Conservation (phyloP, 1,140 invertebrate species). For the Globodera ellingtonae region DNA sequence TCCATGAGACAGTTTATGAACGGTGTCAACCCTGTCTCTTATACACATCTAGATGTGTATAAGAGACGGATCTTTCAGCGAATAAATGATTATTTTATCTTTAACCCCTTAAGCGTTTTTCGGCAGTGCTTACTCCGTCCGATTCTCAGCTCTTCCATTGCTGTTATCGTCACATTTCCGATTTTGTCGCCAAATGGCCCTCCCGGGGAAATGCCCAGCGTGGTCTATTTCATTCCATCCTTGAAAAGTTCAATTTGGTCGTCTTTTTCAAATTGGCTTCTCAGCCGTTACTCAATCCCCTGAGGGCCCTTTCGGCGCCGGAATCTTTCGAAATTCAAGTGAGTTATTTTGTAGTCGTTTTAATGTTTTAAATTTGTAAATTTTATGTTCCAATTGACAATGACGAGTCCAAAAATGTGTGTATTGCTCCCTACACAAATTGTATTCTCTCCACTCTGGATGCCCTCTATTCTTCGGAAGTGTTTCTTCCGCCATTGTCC, state of each 20-base stretch:
- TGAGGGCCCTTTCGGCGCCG: constrained; percentile 27
- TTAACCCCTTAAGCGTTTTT: constrained; percentile 40
- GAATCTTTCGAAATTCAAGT: constrained; percentile 28
- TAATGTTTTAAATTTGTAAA: neutral
- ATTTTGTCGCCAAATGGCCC: constrained; percentile 44
- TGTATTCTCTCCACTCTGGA: constrained; percentile 37
- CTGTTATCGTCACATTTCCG: constrained; percentile 41
- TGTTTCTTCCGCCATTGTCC: constrained; percentile 35
- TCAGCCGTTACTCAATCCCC: constrained; percentile 16
- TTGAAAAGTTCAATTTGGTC: constrained; percentile 45
- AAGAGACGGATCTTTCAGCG: too few relatives aligned
- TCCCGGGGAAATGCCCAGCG: neutral
- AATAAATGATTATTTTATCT: too few relatives aligned
- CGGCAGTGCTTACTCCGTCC: constrained; percentile 39
- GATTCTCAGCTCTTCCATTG: constrained; percentile 47
- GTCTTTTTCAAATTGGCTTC: constrained; percentile 49
- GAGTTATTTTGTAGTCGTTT: neutral
- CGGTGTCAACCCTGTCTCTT: too few relatives aligned
- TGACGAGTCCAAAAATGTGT: constrained; percentile 11
- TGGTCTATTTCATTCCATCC: constrained; percentile 20
- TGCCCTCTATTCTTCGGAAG: constrained; percentile 32
- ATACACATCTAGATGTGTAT: too few relatives aligned
- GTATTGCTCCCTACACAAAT: constrained; percentile 37
- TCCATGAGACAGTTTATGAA: too few relatives aligned
- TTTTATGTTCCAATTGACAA: constrained; percentile 1